Evolutionary conservation across 2,113 vertebrate species (phyloP).

Genomic region (Bucco capensis): DNA sequence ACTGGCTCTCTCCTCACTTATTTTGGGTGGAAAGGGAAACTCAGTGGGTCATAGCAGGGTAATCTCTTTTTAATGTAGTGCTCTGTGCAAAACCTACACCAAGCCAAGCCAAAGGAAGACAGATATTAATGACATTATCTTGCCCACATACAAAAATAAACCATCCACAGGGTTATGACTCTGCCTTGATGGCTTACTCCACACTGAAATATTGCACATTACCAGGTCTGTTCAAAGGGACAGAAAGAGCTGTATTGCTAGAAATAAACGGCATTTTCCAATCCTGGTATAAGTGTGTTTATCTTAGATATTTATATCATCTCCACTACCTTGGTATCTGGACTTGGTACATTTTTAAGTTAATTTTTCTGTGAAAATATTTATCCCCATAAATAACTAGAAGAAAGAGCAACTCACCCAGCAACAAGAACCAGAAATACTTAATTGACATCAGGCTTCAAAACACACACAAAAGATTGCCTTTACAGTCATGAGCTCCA

Average conservation of each 20-base stretch:
- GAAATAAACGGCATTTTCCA: constrained; percentile 7
- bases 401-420: not conserved
- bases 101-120: constrained; percentile 2
- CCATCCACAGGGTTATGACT: not conserved
- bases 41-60: constrained; percentile 33
- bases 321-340: not conserved
- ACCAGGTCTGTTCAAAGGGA: not conserved
- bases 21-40: constrained; percentile 49
- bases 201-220: not conserved
- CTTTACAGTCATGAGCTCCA: not conserved
- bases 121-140: constrained; percentile 54
- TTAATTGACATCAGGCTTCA: not conserved
- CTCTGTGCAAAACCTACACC: constrained; percentile 19
- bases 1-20: constrained; percentile 10
- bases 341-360: not conserved
- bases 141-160: constrained; percentile 16
- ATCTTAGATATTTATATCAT: not conserved
- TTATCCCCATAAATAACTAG: not conserved
- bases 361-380: not conserved
- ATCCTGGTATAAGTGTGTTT: not conserved
- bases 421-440: not conserved
- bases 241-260: not conserved
- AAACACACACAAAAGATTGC: not conserved
- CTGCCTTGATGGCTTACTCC: not conserved
- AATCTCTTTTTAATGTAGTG: constrained; percentile 63